Base-by-base conservation (phyloP, 2,888 invertebrate species). In the Agrotis ipsilon region DNA sequence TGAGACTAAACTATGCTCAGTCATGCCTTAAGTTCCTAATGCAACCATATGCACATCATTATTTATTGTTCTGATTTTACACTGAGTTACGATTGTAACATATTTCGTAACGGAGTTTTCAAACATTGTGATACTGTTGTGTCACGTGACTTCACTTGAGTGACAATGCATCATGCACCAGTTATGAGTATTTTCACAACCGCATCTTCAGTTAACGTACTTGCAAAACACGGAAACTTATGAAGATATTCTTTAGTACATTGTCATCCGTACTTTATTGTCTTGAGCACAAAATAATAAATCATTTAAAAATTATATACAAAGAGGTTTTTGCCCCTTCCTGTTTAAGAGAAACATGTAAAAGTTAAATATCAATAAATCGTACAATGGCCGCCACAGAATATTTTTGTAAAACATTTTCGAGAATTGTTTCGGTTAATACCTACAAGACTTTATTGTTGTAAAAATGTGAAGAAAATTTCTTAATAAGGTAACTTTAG, bases 301-400 rank as follows among this genome's bases (percentile, higher is more conserved):
- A 24, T 48, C 19, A 19, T 55, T 49, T 72, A 11, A 6, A 24
- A 52, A 57, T 43, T 43, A 39, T n/a, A 48, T 32, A 65, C 39
- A 54, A 27, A 64, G n/a, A 32, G 18, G 19, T 45, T 13, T 14
- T 32, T 48, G 68, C 24, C 43, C 43, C 59, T 80, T 81, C 68
- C 82, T 70, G 55, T 77, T 32, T 68, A 39, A 24, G 48, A 46
- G n/a, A 54, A 45, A 45, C 51, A 45, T 72, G 66, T 64, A n/a
- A 49, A 69, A 21, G 16, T 19, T n/a, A 16, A 58, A 46, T 65
- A 61, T 57, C 60, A 78, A 72, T 57, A 65, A 51, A 7, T 3
- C 19, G 16, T 76, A 83, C 83, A 83, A 81, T 80, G 81, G 76
- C 4, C 2, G 21, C 18, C 32, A 24, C 49, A 45, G 51, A 52